Conservation (phyloP, 2,797 vertebrate species). For the Acestrorhynchus altus region DNA sequence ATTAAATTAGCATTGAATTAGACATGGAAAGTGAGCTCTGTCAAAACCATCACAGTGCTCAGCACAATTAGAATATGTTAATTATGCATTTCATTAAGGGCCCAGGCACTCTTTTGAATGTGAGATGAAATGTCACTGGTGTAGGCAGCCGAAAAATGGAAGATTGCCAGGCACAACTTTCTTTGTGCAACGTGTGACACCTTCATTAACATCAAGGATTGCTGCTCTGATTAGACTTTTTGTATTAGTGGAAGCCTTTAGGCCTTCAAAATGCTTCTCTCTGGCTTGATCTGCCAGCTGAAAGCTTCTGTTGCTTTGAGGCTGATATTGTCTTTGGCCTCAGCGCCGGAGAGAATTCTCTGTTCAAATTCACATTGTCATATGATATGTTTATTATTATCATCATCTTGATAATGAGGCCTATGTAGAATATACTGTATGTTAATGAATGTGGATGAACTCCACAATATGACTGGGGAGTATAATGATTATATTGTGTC, state of each 20-base stretch:
- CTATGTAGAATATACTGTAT: too few relatives aligned
- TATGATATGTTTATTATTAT: conserved; percentile 34
- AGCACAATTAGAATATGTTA: conserved; percentile 99
- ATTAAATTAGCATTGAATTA: conserved; percentile 99
- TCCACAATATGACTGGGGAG: too few relatives aligned
- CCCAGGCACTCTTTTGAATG: conserved; percentile 96
- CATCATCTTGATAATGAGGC: conserved; percentile 10
- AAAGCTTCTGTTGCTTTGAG: conserved; percentile 67
- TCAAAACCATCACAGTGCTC: conserved; percentile 99
- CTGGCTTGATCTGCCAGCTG: conserved; percentile 72
- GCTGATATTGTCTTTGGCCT: conserved; percentile 67
- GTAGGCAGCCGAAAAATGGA: conserved; percentile 99
- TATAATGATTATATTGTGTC: too few relatives aligned
- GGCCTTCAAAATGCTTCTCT: conserved; percentile 78
- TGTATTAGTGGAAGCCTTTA: conserved; percentile 96
- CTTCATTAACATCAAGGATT: conserved; percentile 99
- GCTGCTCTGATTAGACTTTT: conserved; percentile 99
- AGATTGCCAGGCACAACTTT: conserved; percentile 99
- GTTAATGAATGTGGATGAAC: neutral
- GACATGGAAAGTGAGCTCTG: conserved; percentile 99
- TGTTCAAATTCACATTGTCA: neutral
- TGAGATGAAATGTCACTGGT: conserved; percentile 99
- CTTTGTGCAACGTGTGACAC: conserved; percentile 99
- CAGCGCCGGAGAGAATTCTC: neutral
- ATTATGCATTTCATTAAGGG: conserved; percentile 99